These are phyloP conservation scores for Drosophila sproati DNA, from an alignment of 1,140 invertebrate species.

Conservation along the genomic window DNA sequence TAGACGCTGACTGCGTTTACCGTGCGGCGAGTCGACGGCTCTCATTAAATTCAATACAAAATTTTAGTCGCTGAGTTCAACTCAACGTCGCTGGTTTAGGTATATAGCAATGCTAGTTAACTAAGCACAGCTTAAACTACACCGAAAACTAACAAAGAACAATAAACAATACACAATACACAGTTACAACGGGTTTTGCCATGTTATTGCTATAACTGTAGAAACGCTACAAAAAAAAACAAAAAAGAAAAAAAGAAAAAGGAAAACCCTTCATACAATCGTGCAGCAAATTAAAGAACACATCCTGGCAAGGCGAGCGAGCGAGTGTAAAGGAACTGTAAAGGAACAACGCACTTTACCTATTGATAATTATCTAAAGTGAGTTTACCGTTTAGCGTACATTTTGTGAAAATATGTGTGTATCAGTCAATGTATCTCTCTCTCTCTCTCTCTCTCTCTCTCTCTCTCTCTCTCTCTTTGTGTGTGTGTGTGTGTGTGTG, in stretches of 20 bases:
- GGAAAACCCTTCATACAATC: no score
- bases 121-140: constrained; percentile 20
- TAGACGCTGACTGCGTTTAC: constrained; percentile 22
- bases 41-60: constrained; percentile 61
- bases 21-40: constrained; percentile 48
- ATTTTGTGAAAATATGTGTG: constrained; percentile 7
- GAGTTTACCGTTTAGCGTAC: constrained; percentile 28
- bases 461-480: background rate
- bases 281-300: background rate
- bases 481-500: constrained; percentile 14
- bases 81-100: constrained; percentile 75
- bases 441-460: no score
- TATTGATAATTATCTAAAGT: constrained; percentile 22
- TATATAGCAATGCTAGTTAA: constrained; percentile 33
- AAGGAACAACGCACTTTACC: background rate
- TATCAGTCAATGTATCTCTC: background rate
- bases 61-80: constrained; percentile 77
- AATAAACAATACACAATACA: constrained; percentile 12
- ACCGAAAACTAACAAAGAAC: background rate
- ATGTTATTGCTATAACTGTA: constrained; percentile 29
- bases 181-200: constrained; percentile 13
- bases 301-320: constrained; percentile 9
- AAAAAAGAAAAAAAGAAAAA: background rate
- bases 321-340: background rate
- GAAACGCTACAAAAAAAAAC: background rate